Percentiles rank a stretch among this genome's conserved stretches.
Evolutionary conservation across 1,140 invertebrate species (phyloP).

Genomic region (Oncopodura yosiiana): DNA sequence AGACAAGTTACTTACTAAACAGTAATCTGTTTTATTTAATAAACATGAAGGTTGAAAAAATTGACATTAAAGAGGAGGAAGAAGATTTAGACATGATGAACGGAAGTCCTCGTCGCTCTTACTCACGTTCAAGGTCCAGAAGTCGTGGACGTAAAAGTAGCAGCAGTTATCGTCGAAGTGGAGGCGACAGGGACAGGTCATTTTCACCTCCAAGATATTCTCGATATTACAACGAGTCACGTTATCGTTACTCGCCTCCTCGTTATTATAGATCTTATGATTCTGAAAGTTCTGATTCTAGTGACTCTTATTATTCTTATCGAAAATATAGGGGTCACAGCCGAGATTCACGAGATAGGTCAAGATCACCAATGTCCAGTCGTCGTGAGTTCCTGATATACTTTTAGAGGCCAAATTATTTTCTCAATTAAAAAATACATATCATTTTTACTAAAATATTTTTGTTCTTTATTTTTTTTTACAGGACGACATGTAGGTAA

Average conservation of each 20-base stretch:
- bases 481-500: no score
- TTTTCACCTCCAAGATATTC: background rate
- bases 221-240: background rate
- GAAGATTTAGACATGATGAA: conserved; percentile 19
- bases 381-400: no score
- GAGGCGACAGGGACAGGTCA: conserved; percentile 9
- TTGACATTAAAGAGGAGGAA: no score
- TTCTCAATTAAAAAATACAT: no score
- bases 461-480: no score
- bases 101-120: conserved; percentile 19
- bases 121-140: conserved; percentile 15
- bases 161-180: conserved; percentile 5
- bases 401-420: no score
- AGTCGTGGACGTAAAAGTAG: conserved; percentile 15
- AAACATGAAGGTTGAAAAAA: no score
- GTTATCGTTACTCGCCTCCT: background rate
- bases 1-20: no score
- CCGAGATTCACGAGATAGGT: no score
- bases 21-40: no score
- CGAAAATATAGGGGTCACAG: conserved; percentile 27
- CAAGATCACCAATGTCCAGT: conserved; percentile 48
- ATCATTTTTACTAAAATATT: no score
- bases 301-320: background rate
- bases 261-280: background rate
- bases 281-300: background rate